Evolutionary conservation across 2,888 invertebrate species (phyloP).

Genomic region (Rhimphoctona megacephalus): DNA sequence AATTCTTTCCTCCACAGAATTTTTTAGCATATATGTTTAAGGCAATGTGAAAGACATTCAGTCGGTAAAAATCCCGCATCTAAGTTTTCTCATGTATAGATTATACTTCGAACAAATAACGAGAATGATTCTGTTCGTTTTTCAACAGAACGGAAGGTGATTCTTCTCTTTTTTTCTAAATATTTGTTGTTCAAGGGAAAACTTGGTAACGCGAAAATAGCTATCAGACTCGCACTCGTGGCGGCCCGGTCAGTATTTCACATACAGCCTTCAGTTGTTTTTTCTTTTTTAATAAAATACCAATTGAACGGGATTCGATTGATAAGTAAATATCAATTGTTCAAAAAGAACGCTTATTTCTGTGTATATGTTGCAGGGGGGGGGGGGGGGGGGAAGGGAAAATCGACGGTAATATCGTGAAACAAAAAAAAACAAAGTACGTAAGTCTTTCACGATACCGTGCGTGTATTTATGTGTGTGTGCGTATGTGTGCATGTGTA

Average conservation of each 20-base stretch:
- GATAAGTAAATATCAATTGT: slow-evolving; percentile 27
- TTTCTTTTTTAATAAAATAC: slow-evolving; percentile 15
- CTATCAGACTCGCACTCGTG: too few relatives aligned
- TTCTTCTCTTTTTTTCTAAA: too few relatives aligned
- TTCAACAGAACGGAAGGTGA: too few relatives aligned
- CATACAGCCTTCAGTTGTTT: too few relatives aligned
- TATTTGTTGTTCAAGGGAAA: too few relatives aligned
- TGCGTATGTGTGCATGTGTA: background rate
- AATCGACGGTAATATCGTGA: slow-evolving; percentile 16
- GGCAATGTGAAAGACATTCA: too few relatives aligned
- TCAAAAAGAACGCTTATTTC: slow-evolving; percentile 25
- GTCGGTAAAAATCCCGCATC: too few relatives aligned
- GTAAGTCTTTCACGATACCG: background rate
- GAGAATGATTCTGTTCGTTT: too few relatives aligned
- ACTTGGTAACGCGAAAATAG: too few relatives aligned
- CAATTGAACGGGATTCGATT: slow-evolving; percentile 57
- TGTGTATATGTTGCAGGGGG: slow-evolving; percentile 58
- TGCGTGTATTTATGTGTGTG: background rate
- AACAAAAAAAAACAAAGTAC: slow-evolving; percentile 11
- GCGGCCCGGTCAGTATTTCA: too few relatives aligned
- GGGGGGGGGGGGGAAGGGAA: background rate
- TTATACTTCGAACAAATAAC: too few relatives aligned
- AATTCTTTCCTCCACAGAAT: background rate
- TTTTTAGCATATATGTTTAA: background rate
- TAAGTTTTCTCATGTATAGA: too few relatives aligned